These are phyloP conservation scores for Mythimna ferrago DNA, from an alignment of 2,888 invertebrate genomes.

Conservation along the genomic window DNA sequence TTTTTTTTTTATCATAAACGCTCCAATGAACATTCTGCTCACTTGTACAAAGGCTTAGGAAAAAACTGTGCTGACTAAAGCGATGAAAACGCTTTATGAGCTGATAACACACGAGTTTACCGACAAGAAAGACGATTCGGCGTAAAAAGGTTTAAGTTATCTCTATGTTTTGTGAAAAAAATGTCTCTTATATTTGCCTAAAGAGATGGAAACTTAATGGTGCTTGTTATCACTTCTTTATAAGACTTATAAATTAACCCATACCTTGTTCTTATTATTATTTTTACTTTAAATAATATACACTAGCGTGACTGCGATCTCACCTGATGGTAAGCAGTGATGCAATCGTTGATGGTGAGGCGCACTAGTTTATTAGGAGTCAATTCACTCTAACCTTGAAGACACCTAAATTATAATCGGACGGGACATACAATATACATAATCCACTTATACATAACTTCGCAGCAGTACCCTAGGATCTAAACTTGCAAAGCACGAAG, in stretches of 20 bases:
- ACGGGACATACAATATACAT: too few species aligned
- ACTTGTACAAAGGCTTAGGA: constrained; percentile 46
- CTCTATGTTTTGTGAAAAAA: constrained; percentile 5
- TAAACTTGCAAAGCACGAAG: too few species aligned
- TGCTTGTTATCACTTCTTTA: neutral
- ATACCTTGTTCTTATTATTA: neutral
- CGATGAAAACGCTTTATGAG: constrained; percentile 37
- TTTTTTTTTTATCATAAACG: constrained; percentile 40
- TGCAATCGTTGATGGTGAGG: too few species aligned
- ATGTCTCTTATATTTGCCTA: neutral
- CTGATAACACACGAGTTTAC: constrained; percentile 42
- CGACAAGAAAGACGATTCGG: constrained; percentile 43
- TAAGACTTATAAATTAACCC: neutral
- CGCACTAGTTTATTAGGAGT: too few species aligned
- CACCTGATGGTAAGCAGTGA: too few species aligned
- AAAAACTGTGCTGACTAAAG: constrained; percentile 48
- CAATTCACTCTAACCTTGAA: too few species aligned
- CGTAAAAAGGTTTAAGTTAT: constrained; percentile 34
- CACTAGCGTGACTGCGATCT: too few species aligned
- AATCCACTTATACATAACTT: neutral
- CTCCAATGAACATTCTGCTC: constrained; percentile 52
- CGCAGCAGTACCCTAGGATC: neutral
- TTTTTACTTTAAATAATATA: too few species aligned
- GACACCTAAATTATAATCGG: too few species aligned
- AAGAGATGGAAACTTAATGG: neutral